Evolutionary conservation across 2,888 invertebrate species (phyloP), one percentile per base, ranked within the genome.

Genomic region (Drosophila neotestacea): DNA sequence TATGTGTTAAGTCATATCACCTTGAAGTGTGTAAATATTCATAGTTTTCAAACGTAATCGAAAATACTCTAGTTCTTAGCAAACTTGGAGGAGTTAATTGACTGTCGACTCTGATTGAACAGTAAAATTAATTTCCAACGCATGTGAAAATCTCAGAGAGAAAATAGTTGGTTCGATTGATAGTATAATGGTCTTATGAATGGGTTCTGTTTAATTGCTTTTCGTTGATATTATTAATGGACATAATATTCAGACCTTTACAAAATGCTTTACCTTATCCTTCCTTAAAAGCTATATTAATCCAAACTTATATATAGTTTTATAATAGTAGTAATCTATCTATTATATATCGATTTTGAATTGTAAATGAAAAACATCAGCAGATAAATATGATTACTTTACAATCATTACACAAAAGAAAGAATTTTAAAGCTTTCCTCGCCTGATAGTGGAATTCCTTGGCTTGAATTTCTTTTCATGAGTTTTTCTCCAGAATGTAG

Each of bases 401-500:
- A 13, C 2, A n/a, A 30, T 47, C 7, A 4, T 46, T 16, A 5
- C 5, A 1, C 4, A 9, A 13, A 30, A 9, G 28, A 32, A 30
- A 30, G 2, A n/a, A 28, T 2, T 42, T 66, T 48, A 54, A 51
- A n/a, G 7, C n/a, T 38, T 2, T 11, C 9, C 10, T 22, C 1
- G 48, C 2, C n/a, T 6, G 10, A 44, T 50, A 59, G 28, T 41
- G 7, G n/a, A 22, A 16, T 47, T 41, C 27, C 39, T 62, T 38
- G 36, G 59, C 52, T 69, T 63, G 27, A 58, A 42, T 63, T 42
- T 66, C n/a, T 39, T 59, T 67, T 42, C 51, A 51, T 54, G 51
- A 46, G 59, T 46, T 67, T 62, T 65, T 61, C 44, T 34, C 10
- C n/a, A 51, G 59, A 65, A 67, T 42, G 52, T 60, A 66, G 64